Conservation (phyloP, 2,113 vertebrate species). For the Martes martes region DNA sequence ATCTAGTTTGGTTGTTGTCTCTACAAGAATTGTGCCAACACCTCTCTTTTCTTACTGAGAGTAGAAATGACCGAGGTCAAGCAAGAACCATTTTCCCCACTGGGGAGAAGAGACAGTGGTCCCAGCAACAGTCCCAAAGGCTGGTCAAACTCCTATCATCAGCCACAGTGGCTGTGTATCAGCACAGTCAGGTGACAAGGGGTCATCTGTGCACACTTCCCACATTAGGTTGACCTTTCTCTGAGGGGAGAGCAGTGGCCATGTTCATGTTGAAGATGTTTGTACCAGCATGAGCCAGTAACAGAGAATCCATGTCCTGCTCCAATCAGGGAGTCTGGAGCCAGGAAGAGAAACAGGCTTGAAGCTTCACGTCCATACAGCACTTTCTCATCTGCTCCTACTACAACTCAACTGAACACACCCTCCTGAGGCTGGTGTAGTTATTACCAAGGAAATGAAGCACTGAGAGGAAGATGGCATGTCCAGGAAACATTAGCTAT, state of each 20-base stretch:
- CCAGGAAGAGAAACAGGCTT: background rate
- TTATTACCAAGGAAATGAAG: background rate
- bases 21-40: background rate
- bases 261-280: background rate
- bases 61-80: background rate
- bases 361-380: background rate
- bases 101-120: background rate
- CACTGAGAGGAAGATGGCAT: background rate
- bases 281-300: background rate
- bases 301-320: background rate
- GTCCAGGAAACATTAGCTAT: background rate
- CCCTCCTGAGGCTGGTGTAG: background rate
- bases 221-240: background rate
- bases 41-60: background rate
- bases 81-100: background rate
- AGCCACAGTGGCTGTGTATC: background rate
- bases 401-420: background rate
- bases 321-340: background rate
- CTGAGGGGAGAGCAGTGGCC: background rate
- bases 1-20: background rate
- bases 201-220: background rate
- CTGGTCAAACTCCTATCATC: background rate
- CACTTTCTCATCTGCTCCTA: background rate
- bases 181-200: background rate
- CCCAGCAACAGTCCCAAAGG: background rate